Evolutionary conservation across 1,140 invertebrate genomes (phyloP).

Genomic region (Mizuhopecten yessoensis): DNA sequence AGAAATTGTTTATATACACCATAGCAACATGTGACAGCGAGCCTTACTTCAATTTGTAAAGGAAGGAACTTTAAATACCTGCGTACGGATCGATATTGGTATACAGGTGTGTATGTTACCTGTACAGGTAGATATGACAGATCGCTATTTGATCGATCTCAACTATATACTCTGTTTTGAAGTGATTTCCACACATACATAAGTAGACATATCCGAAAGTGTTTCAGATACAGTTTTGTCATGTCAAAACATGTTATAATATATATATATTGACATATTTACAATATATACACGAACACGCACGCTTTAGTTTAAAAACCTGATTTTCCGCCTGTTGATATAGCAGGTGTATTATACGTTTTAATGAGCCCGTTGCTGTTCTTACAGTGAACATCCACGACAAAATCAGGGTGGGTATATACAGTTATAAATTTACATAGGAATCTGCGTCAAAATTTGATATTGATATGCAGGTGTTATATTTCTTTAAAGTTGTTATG

Average conservation of each 20-base stretch:
- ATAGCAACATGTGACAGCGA: conserved; percentile 24
- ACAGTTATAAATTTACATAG: background rate
- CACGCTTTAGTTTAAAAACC: background rate
- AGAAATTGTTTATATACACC: conserved; percentile 27
- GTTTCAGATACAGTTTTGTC: background rate
- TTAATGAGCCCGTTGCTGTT: background rate
- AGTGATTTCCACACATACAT: conserved; percentile 14
- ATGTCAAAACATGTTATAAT: background rate
- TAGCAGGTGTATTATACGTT: background rate
- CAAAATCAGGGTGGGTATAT: background rate
- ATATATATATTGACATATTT: background rate
- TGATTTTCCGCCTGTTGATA: background rate
- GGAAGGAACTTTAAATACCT: conserved; percentile 2
- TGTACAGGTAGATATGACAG: background rate
- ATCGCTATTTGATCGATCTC: background rate
- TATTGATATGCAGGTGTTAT: background rate
- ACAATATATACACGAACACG: background rate
- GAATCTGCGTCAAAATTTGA: background rate
- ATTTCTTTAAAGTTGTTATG: background rate
- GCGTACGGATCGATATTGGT: background rate
- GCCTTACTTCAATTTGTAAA: background rate
- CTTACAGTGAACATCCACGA: background rate
- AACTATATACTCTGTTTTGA: background rate
- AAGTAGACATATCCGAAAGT: background rate
- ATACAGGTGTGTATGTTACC: background rate